phyloP scores from a whole-genome alignment of 1,140 invertebrate species.

The Ceratina australensis region DNA sequence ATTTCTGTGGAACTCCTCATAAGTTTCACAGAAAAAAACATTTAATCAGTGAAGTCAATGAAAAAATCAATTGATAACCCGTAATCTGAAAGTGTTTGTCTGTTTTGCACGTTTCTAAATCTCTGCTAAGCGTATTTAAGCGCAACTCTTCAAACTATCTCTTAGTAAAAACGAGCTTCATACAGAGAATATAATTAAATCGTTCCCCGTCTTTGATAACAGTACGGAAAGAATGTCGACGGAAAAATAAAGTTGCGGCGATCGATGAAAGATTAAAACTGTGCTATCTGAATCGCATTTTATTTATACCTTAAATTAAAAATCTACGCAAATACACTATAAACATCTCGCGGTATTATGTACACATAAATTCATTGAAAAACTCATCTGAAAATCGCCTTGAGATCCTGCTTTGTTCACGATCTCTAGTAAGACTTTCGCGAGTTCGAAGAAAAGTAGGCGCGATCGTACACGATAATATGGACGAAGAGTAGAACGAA shows the following conservation, averaged over 20 bases:
- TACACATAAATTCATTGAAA: conserved; percentile 49
- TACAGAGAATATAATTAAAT: conserved; percentile 46
- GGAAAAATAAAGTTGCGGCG: conserved; percentile 36
- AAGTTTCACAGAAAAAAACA: no score
- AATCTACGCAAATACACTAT: conserved; percentile 42
- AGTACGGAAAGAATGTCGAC: not conserved
- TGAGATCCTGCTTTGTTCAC: not conserved
- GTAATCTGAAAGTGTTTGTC: no score
- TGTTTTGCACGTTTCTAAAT: not conserved
- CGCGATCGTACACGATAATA: conserved; percentile 22
- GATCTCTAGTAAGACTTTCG: no score
- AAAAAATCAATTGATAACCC: no score
- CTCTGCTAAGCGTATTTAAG: not conserved
- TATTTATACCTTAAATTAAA: conserved; percentile 49
- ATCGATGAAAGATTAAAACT: conserved; percentile 14
- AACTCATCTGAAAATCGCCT: conserved; percentile 17
- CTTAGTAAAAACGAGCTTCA: conserved; percentile 34
- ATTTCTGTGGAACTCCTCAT: no score
- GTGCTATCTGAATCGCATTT: conserved; percentile 13
- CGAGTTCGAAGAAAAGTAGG: conserved; percentile 22
- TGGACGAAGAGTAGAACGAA: conserved; percentile 33
- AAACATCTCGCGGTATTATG: conserved; percentile 47
- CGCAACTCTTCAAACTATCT: conserved; percentile 17
- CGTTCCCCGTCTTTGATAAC: conserved; percentile 53
- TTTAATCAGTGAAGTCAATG: no score